Evolutionary conservation across 2,113 vertebrate species (phyloP).

Genomic region (Bubo blakistoni): DNA sequence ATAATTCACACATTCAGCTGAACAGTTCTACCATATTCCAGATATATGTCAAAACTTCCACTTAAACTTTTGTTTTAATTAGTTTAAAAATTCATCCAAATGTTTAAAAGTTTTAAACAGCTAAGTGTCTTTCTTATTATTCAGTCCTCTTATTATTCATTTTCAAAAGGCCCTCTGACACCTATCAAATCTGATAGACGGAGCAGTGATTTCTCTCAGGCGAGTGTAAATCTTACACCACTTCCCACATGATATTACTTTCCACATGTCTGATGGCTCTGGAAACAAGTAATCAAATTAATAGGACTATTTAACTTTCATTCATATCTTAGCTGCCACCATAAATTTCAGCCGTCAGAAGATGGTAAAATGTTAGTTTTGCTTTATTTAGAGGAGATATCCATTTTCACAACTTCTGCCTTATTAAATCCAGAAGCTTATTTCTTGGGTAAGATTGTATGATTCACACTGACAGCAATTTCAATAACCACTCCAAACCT

Average conservation of each 20-base stretch:
- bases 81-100: conserved; percentile 35
- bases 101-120: conserved; percentile 52
- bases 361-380: conserved; percentile 59
- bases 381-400: conserved; percentile 52
- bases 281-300: conserved; percentile 68
- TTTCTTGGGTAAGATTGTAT: conserved; percentile 8
- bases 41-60: conserved; percentile 21
- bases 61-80: conserved; percentile 54
- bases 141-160: conserved; percentile 47
- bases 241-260: conserved; percentile 56
- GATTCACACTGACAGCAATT: conserved; percentile 46
- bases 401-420: conserved; percentile 45
- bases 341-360: conserved; percentile 33
- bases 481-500: conserved; percentile 50
- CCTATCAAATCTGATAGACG: conserved; percentile 65
- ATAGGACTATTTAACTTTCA: conserved; percentile 61
- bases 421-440: conserved; percentile 42
- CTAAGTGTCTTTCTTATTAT: conserved; percentile 27
- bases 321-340: conserved; percentile 58
- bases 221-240: conserved; percentile 43
- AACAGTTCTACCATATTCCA: not conserved
- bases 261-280: conserved; percentile 53
- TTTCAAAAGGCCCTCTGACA: conserved; percentile 58
- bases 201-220: conserved; percentile 57
- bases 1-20: not conserved